A percentile compares a stretch with the other conserved stretches of the same genome.
These are phyloP conservation scores for Chymomyza fuscimana DNA, from an alignment of 2,888 invertebrate genomes.

Conservation along the genomic window DNA sequence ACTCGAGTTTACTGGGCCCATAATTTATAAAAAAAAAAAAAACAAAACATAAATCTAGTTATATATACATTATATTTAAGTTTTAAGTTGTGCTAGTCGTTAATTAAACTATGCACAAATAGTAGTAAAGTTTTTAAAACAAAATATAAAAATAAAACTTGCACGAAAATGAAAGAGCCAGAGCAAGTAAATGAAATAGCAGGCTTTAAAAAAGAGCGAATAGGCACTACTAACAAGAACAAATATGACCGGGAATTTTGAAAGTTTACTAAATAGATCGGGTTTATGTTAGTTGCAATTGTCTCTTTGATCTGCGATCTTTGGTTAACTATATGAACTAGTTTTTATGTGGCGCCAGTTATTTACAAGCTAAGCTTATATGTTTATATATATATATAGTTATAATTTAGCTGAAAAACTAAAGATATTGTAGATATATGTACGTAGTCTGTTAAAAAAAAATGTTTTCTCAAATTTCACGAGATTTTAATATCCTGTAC, in stretches of 20 bases:
- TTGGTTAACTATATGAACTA: too few species aligned
- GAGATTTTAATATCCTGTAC: too few species aligned
- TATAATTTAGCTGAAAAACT: too few species aligned
- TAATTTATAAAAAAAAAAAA: conserved; percentile 1
- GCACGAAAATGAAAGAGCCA: conserved; percentile 42
- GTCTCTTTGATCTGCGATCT: too few species aligned
- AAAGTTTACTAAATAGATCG: too few species aligned
- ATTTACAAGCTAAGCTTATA: too few species aligned
- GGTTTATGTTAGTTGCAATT: too few species aligned
- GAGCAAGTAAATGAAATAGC: conserved; percentile 18
- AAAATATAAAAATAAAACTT: conserved; percentile 17
- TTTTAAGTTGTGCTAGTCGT: conserved; percentile 32
- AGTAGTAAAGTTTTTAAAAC: conserved; percentile 28
- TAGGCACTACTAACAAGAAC: background rate
- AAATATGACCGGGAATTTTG: background rate
- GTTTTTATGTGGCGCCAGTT: too few species aligned
- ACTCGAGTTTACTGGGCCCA: background rate
- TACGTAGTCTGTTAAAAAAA: too few species aligned
- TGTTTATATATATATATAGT: too few species aligned
- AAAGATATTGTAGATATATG: too few species aligned
- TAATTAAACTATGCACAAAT: conserved; percentile 30
- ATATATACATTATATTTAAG: background rate
- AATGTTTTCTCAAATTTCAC: too few species aligned
- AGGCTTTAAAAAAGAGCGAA: background rate
- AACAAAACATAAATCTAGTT: background rate